Percentiles rank a stretch among this genome's conserved stretches.
Evolutionary conservation across 2,113 vertebrate genomes (phyloP).

Genomic region (Geococcyx californianus): DNA sequence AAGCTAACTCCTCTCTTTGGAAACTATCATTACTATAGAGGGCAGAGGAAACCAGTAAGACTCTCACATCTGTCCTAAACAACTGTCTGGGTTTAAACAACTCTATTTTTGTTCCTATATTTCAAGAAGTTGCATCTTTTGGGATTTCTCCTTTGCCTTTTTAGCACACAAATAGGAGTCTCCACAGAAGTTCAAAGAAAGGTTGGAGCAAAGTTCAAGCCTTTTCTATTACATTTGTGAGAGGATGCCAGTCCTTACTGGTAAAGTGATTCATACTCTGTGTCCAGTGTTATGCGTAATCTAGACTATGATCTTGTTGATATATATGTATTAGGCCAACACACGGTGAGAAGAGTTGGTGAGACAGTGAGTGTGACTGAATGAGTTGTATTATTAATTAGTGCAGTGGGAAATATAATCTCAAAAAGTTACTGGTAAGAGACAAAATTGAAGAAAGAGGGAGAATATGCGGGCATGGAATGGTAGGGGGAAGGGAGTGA

Average conservation of each 20-base stretch:
- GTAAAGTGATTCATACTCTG: not conserved
- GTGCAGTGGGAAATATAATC: not conserved
- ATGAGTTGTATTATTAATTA: not conserved
- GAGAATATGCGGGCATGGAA: not conserved
- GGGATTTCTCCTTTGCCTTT: not conserved
- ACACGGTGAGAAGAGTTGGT: not conserved
- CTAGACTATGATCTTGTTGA: not conserved
- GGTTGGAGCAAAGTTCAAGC: not conserved
- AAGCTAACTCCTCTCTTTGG: not conserved
- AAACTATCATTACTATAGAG: not conserved
- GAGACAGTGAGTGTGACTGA: not conserved
- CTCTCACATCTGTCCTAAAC: not conserved
- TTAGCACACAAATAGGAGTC: not conserved
- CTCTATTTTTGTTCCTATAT: not conserved
- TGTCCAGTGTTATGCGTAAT: not conserved
- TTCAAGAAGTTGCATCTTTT: not conserved
- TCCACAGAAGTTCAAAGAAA: not conserved
- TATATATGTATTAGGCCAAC: not conserved
- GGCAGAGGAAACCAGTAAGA: not conserved
- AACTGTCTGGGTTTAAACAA: not conserved
- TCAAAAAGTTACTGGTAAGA: not conserved
- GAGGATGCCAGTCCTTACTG: not conserved
- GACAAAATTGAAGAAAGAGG: not conserved
- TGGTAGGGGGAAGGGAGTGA: not conserved
- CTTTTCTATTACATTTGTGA: not conserved